Evolutionary conservation across 37 sponge, comb jelly and placozoan genomes (phyloP), one percentile per base, ranked within the genome.

Genomic region (Beroe forskalii): DNA sequence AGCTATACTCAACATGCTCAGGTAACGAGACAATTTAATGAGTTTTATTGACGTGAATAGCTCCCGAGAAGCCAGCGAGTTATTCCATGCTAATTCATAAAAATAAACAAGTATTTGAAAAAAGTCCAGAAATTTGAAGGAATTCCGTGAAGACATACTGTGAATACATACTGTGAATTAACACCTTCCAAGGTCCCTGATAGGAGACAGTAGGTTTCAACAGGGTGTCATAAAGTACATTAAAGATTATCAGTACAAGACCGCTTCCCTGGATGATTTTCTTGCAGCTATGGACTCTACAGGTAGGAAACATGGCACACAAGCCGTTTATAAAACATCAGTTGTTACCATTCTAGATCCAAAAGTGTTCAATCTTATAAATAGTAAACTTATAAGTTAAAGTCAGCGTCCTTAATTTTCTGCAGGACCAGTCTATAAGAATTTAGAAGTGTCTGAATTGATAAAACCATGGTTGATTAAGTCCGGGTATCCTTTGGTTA

Each of bases 1-100:
- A 4, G 44, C 86, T 6, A 25, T 80, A 42, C 86, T 80, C 86
- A 37, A 44, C 27, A 80, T 80, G 86, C 86, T 80, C 27, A 80
- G 30, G 86, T 80, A 80, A 27, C 3, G 28, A 37, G 23, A 14
- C n/a, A 66, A 6, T n/a, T 66, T 66, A 8, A 25, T 66, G 67
- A n/a, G n/a, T n/a, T n/a, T n/a, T n/a, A n/a, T 20, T 55, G 17
- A 55, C 9, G 60, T 9, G 60, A 17, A 55, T 9, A 17, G 60
- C 60, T 55, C 14, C 60, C 17, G 17, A 55, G 60, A 17, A 20
- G 60, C 17, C 17, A 55, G 9, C 60, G 17, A 55, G 60, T 55
- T 55, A 9, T 17, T 55, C 60, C 9, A 20, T 55, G 17, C 60
- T 55, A 55, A 55, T 20, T 20, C 14, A 55, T 55, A 55, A 20